phyloP scores from a whole-genome alignment of 2,888 invertebrate genomes.

The Agrypnus murinus region DNA sequence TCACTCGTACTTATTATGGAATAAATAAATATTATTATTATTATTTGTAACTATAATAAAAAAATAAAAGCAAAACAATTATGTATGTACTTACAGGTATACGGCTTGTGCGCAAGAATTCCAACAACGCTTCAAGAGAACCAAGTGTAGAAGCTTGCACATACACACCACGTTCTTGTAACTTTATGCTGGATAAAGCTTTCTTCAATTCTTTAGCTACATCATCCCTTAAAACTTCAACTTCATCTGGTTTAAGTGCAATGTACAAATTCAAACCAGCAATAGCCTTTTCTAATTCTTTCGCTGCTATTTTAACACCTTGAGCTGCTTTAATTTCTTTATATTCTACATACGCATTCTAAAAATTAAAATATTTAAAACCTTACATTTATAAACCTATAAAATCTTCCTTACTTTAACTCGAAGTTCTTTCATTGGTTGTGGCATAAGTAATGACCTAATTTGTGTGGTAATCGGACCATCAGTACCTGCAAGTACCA shows the following conservation, averaged over 20 bases:
- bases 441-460: conserved; percentile 96
- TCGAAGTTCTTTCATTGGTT: conserved; percentile 96
- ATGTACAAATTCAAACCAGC: conserved; percentile 95
- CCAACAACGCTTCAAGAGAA: conserved; percentile 96
- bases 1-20: too few species aligned
- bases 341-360: conserved; percentile 95
- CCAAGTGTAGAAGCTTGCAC: conserved; percentile 99
- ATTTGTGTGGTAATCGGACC: conserved; percentile 99
- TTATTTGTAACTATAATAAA: too few species aligned
- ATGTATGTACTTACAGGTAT: conserved; percentile 88
- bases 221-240: conserved; percentile 89
- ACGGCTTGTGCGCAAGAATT: conserved; percentile 92
- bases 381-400: not conserved
- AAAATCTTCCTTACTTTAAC: conserved; percentile 82
- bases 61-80: too few species aligned
- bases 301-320: conserved; percentile 98
- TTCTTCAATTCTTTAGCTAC: conserved; percentile 90
- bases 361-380: conserved; percentile 55
- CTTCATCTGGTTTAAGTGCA: conserved; percentile 94
- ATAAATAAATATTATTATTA: too few species aligned
- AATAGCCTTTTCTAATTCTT: conserved; percentile 97
- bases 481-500: conserved; percentile 97
- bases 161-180: conserved; percentile 94
- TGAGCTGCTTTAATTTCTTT: conserved; percentile 97
- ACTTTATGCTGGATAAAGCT: conserved; percentile 93